Percentiles rank a stretch among this genome's conserved stretches.
phyloP scores from a whole-genome alignment of 2,888 invertebrate species.

The Melanophora roralis region DNA sequence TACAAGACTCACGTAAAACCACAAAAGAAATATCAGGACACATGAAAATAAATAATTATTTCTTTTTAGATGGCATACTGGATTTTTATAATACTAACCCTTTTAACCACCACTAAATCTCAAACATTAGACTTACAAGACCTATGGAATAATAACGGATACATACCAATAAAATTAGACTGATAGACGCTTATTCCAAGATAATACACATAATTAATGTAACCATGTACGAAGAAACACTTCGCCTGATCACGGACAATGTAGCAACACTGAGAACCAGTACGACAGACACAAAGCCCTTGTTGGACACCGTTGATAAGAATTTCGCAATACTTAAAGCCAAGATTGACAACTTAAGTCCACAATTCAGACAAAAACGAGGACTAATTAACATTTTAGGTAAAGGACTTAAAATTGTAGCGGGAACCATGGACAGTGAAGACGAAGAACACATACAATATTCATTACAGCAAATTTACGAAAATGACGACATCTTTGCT shows the following conservation, averaged over 20 bases:
- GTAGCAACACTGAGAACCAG: not conserved
- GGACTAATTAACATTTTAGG: too few relatives aligned
- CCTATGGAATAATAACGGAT: constrained; percentile 53
- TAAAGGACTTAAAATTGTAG: too few relatives aligned
- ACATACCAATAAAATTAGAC: constrained; percentile 47
- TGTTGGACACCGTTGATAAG: constrained; percentile 16
- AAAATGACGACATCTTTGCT: not conserved
- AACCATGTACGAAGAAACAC: not conserved
- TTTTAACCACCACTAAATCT: not conserved
- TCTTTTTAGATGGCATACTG: constrained; percentile 7
- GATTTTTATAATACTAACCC: not conserved
- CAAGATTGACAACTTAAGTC: not conserved
- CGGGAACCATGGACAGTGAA: too few relatives aligned
- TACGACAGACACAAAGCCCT: constrained; percentile 5
- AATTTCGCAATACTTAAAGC: constrained; percentile 30
- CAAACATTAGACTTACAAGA: constrained; percentile 55
- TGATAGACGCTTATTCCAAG: constrained; percentile 46
- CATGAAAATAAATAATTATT: constrained; percentile 6
- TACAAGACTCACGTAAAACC: constrained; percentile 10
- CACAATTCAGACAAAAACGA: constrained; percentile 17
- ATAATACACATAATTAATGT: constrained; percentile 52
- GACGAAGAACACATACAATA: not conserved
- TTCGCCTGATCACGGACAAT: not conserved
- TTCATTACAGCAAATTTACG: constrained; percentile 1
- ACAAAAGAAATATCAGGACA: too few relatives aligned